These are phyloP conservation scores for Abramis brama DNA, from an alignment of 2,113 vertebrate species.

Conservation along the genomic window DNA sequence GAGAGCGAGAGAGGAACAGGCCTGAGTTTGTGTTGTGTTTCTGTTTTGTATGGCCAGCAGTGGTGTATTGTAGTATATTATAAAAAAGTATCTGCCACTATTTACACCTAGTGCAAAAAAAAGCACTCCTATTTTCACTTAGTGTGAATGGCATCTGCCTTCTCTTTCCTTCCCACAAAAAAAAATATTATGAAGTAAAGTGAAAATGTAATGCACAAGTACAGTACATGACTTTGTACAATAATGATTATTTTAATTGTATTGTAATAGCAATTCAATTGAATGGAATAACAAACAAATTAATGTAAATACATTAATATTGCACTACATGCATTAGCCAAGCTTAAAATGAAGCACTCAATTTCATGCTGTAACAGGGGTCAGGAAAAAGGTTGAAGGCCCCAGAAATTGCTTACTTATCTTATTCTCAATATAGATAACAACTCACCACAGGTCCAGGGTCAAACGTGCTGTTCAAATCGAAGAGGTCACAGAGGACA, in stretches of 20 bases:
- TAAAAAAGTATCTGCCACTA: too few species aligned
- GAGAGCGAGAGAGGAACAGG: too few species aligned
- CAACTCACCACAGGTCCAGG: slow-evolving; percentile 6
- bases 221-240: neutral
- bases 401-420: neutral
- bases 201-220: neutral
- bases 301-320: neutral
- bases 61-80: too few species aligned
- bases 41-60: too few species aligned
- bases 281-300: neutral
- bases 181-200: neutral
- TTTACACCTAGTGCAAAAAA: too few species aligned
- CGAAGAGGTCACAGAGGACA: slow-evolving; percentile 25
- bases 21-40: too few species aligned
- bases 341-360: neutral
- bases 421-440: neutral
- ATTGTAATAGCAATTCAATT: neutral
- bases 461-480: slow-evolving; percentile 8
- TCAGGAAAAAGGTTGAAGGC: neutral
- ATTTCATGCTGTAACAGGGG: neutral
- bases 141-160: neutral
- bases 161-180: neutral
- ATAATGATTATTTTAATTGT: neutral
- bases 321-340: neutral
- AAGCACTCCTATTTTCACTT: too few species aligned